A percentile compares a stretch with the other conserved stretches of the same genome.
Conservation (phyloP, 2,797 vertebrate species). For the Loris lydekkerianus region DNA sequence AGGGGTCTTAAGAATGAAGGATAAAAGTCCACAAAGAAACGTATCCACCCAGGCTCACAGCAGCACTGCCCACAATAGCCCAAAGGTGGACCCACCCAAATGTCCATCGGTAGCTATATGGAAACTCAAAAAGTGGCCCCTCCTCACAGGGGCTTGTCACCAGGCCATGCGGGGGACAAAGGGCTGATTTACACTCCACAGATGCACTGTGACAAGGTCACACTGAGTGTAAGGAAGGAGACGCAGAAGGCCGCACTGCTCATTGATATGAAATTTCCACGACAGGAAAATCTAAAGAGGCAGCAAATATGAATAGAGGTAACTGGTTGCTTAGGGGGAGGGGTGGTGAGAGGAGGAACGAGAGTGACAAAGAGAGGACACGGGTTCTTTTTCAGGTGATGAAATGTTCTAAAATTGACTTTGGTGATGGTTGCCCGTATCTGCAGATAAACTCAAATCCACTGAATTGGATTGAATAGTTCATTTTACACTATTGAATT, state of each 20-base stretch:
- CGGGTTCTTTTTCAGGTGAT: neutral
- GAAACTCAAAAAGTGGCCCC: accelerated
- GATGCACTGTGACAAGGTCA: too few relatives aligned
- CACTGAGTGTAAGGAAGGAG: neutral
- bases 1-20: neutral
- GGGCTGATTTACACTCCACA: accelerated
- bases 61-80: neutral
- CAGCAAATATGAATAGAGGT: too few relatives aligned
- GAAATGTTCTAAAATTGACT: neutral
- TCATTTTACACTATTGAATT: neutral
- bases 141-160: accelerated
- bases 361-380: neutral
- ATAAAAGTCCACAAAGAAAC: neutral
- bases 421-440: neutral
- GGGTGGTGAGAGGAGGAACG: accelerated
- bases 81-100: neutral
- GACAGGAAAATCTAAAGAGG: neutral
- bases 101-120: accelerated
- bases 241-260: neutral
- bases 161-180: accelerated
- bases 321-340: neutral
- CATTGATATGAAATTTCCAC: neutral
- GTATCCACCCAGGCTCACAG: accelerated
- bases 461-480: neutral
- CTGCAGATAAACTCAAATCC: neutral